Percentiles rank a stretch among this genome's conserved stretches.
Conservation (phyloP, 2,797 vertebrate genomes). For the Chiloscyllium punctatum region DNA sequence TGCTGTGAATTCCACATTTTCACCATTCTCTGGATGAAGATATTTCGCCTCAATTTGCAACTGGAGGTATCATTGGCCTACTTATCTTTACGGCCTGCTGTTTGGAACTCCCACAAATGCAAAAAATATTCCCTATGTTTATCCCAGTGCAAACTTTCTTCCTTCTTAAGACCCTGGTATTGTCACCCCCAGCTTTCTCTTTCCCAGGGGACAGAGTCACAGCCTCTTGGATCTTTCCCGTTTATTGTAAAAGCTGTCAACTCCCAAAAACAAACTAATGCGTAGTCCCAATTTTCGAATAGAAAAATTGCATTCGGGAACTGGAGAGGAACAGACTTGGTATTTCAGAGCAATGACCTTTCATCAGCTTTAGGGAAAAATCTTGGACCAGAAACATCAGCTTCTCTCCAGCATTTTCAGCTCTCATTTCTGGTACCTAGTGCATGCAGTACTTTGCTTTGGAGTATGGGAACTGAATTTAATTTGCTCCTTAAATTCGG, state of each 20-base stretch:
- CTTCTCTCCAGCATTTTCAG: no score
- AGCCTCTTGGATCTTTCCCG: not conserved
- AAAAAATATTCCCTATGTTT: not conserved
- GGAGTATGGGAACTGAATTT: not conserved
- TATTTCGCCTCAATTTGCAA: not conserved
- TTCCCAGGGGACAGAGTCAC: not conserved
- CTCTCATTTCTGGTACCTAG: no score
- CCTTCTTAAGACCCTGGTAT: not conserved
- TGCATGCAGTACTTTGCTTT: not conserved
- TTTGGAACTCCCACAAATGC: not conserved
- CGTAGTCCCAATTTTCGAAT: not conserved
- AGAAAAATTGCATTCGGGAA: not conserved
- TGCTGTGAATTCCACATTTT: not conserved
- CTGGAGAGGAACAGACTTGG: no score
- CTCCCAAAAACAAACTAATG: not conserved
- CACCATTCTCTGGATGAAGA: not conserved
- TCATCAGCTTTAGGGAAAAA: no score
- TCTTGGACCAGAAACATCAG: no score
- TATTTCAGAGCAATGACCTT: no score
- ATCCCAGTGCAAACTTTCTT: not conserved
- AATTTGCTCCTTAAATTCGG: not conserved
- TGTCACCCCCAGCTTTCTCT: not conserved
- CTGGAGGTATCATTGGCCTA: not conserved
- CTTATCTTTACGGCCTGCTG: not conserved
- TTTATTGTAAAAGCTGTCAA: not conserved